These are phyloP conservation scores for Apus apus DNA, from an alignment of 2,113 vertebrate genomes.

Conservation along the genomic window DNA sequence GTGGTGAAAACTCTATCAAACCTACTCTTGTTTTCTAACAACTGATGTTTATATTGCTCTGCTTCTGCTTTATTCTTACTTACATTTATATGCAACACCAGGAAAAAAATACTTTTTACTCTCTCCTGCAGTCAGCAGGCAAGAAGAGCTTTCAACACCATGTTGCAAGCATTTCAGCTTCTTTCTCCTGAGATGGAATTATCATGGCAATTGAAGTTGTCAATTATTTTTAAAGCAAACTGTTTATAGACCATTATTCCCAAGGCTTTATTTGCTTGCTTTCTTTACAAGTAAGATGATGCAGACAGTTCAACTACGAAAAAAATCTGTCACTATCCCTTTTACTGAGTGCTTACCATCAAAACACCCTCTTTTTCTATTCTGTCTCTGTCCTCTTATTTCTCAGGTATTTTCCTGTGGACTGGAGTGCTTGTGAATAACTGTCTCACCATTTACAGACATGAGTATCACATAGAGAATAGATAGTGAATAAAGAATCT, in stretches of 20 bases:
- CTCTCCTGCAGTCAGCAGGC: not conserved
- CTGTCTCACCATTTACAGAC: not conserved
- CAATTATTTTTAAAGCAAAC: conserved; percentile 28
- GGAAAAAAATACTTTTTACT: not conserved
- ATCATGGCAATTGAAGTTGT: not conserved
- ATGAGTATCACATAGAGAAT: not conserved
- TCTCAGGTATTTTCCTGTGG: not conserved
- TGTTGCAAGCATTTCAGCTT: not conserved
- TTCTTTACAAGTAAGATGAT: not conserved
- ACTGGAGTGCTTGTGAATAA: not conserved
- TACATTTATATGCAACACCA: not conserved
- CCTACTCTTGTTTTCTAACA: not conserved
- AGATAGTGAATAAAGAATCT: not conserved
- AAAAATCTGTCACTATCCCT: not conserved
- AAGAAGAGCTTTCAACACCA: not conserved
- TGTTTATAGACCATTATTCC: conserved; percentile 36
- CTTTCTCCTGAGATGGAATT: not conserved
- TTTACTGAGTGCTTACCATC: not conserved
- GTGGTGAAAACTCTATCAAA: not conserved
- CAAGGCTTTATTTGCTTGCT: conserved; percentile 12
- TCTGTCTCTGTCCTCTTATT: not conserved
- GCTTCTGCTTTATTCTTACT: not conserved
- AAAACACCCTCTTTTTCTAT: not conserved
- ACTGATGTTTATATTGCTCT: not conserved
- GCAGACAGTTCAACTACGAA: not conserved